Conservation (phyloP, 64 coral and sea anemone genomes). For the Platygyra sinensis region DNA sequence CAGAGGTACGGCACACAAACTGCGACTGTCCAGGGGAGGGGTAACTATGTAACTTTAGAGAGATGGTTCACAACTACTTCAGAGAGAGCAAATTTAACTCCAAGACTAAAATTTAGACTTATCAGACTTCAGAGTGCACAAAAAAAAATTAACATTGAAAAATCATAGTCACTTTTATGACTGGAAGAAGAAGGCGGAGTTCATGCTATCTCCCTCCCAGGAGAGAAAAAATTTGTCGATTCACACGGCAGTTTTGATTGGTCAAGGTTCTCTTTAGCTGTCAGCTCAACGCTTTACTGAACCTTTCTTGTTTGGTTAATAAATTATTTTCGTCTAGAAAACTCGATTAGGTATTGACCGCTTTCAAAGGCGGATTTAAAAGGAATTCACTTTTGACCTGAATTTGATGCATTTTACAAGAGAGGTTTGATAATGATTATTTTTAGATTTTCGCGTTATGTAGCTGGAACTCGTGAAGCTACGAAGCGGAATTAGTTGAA, state of each 20-base stretch:
- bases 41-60: background rate
- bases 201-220: background rate
- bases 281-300: background rate
- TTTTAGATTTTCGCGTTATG: background rate
- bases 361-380: background rate
- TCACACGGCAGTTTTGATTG: background rate
- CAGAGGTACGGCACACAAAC: background rate
- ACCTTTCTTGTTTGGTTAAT: background rate
- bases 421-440: too few relatives aligned
- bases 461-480: background rate
- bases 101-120: background rate
- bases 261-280: background rate
- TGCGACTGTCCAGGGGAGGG: constrained; percentile 1
- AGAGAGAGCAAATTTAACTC: background rate
- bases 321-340: background rate
- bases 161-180: background rate
- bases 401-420: too few relatives aligned
- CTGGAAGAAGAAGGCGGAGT: too few relatives aligned
- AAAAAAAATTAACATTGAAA: background rate
- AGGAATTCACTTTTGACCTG: background rate
- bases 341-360: background rate
- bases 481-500: background rate
- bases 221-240: background rate
- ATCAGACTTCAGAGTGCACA: background rate
- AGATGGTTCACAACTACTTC: background rate